Conservation (phyloP, 2,888 invertebrate genomes). For the Cinara cedri region DNA sequence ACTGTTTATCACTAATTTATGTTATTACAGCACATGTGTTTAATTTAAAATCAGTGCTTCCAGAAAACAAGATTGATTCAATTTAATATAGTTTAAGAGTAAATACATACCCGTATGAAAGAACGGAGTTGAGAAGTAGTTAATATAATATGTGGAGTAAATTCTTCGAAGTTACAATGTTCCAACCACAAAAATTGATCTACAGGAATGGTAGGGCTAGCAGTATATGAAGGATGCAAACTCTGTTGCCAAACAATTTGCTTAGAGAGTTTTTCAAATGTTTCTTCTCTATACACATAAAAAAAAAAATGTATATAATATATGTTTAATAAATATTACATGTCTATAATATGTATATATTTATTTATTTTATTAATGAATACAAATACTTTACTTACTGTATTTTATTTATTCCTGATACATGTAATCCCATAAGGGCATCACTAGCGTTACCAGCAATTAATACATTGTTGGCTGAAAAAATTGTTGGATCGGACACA, state of each 20-base stretch:
- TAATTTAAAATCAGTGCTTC: too few relatives aligned
- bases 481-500: conserved; percentile 42
- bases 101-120: conserved; percentile 30
- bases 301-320: background rate
- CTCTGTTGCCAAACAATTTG: conserved; percentile 31
- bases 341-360: background rate
- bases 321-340: too few relatives aligned
- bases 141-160: conserved; percentile 41
- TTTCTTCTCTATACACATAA: conserved; percentile 34
- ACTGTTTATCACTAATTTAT: too few relatives aligned
- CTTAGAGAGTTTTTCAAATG: conserved; percentile 33
- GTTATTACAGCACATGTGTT: too few relatives aligned
- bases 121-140: conserved; percentile 42
- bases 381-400: conserved; percentile 7
- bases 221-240: conserved; percentile 33
- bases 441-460: conserved; percentile 39
- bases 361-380: background rate
- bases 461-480: conserved; percentile 15
- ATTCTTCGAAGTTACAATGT: conserved; percentile 10
- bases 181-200: conserved; percentile 35
- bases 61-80: too few relatives aligned
- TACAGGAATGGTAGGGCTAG: conserved; percentile 6
- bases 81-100: too few relatives aligned
- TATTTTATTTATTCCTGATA: conserved; percentile 25
- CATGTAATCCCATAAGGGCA: conserved; percentile 27